phyloP scores from a whole-genome alignment of 2,113 vertebrate genomes.

The Lepisosteus oculatus region DNA sequence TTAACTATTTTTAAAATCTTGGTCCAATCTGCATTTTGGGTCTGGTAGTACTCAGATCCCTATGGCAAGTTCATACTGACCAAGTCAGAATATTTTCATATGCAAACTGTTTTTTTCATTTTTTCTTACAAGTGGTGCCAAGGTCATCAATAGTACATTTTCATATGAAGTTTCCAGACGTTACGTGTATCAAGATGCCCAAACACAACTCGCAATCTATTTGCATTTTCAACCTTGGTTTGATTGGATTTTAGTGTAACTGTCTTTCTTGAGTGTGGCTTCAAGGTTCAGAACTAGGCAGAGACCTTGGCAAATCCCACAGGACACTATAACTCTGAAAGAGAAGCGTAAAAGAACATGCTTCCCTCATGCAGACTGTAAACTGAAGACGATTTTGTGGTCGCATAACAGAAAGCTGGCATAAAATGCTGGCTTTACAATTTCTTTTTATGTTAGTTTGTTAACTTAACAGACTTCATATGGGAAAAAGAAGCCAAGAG shows the following conservation, averaged over 20 bases:
- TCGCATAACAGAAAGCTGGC: constrained; percentile 40
- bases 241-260: constrained; percentile 10
- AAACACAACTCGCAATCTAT: constrained; percentile 11
- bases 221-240: background rate
- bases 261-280: background rate
- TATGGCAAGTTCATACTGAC: background rate
- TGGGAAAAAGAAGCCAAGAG: constrained; percentile 39
- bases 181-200: background rate
- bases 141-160: background rate
- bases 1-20: no score
- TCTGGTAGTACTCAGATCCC: background rate
- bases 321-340: constrained; percentile 41
- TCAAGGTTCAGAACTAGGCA: constrained; percentile 13
- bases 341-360: constrained; percentile 37
- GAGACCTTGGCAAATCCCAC: constrained; percentile 43
- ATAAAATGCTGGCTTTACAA: constrained; percentile 45
- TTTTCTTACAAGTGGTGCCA: constrained; percentile 1
- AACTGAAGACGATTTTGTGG: constrained; percentile 47
- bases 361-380: constrained; percentile 52
- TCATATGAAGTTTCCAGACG: constrained; percentile 8
- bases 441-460: constrained; percentile 44
- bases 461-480: constrained; percentile 42
- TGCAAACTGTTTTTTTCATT: background rate
- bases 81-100: background rate
- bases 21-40: background rate